Base-by-base conservation (phyloP, 2,113 vertebrate genomes). In the Lontra canadensis region DNA sequence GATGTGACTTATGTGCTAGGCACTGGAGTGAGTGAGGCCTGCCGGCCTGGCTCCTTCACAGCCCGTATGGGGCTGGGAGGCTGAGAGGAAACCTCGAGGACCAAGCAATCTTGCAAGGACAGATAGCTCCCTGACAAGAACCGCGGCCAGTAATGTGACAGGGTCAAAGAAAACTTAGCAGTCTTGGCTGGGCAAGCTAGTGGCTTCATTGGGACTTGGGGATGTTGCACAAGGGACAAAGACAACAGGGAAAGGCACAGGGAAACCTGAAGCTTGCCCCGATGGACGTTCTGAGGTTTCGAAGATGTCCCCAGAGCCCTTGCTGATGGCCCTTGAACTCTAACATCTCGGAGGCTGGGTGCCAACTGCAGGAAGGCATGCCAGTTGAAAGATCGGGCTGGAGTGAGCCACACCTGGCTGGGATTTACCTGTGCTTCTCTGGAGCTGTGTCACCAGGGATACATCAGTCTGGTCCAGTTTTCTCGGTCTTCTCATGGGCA, bases 71-170 rank as follows among this genome's bases (percentile, higher is more conserved):
- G 14, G 26, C 74, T 81, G 76, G 47, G n/a, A 31, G 95, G 3
- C 4, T 8, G 39, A 59, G 74, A 90, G 55, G 73, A 96, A 96
- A 59, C 80, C 76, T 13, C 74, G 1, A 61, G 63, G 91, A 97
- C 59, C 89, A 88, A 79, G 88, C 61, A 81, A 97, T 78, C 71
- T 49, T 93, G 74, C 65, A 86, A 96, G 97, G 74, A 92, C 18
- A 90, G 26, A 21, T 9, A 13, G 8, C 8, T 10, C 25, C 61
- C 25, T 15, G 79, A 80, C 23, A 84, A 69, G 21, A 80, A 81
- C 13, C 4, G 25, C 79, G 57, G 42, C 39, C 31, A 52, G 65
- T 47, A n/a, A 44, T 4, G 49, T 26, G 67, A 17, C 25, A 78
- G 2, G 18, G 5, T 69, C 34, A n/a, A 94, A n/a, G 20, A 69